Evolutionary conservation across 2,797 vertebrate genomes (phyloP), one percentile per base, ranked within the genome.

Genomic region (Myotis findleyi): DNA sequence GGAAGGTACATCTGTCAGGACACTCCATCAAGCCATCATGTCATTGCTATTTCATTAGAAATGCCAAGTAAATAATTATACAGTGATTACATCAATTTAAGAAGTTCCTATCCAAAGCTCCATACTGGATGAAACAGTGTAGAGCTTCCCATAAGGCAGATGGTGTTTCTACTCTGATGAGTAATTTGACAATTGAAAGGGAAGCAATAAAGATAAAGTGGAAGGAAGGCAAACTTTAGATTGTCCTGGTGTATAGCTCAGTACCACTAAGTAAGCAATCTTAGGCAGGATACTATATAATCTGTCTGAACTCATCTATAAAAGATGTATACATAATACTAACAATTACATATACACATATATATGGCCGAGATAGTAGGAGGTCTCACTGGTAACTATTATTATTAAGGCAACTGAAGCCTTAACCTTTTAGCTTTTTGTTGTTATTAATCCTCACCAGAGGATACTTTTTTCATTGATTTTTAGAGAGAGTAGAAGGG

Each of bases 51-150:
- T 75, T 84, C 66, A 94, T 91, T 44, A 77, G 21, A 49, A 79
- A 94, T 87, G 72, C 33, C 87, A 96, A 93, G 55, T 57, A 76
- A 93, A 20, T 88, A 71, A 76, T n/a, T 82, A 89, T 0, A 44
- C 51, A 81, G 36, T 36, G 25, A 89, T 55, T 41, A 83, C 17
- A 77, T 83, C 57, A 49, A 57, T 10, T 53, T 18, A 66, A 30
- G 2, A 27, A 87, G 51, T 69, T 79, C 84, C 86, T 62, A 41
- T 41, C 84, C 20, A 87, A 83, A 89, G 27, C 81, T 92, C n/a
- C 73, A 69, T 13, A 25, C 33, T 73, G 30, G 17, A 57, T 66
- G 38, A 89, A 88, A 79, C 2, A 33, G 36, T 18, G 8, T 49
- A 27, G 51, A 76, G 69, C 25, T 83, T 89, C 16, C 20, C 30